These are phyloP conservation scores for Harpalus rufipes DNA, from an alignment of 2,888 invertebrate genomes.

Conservation along the genomic window DNA sequence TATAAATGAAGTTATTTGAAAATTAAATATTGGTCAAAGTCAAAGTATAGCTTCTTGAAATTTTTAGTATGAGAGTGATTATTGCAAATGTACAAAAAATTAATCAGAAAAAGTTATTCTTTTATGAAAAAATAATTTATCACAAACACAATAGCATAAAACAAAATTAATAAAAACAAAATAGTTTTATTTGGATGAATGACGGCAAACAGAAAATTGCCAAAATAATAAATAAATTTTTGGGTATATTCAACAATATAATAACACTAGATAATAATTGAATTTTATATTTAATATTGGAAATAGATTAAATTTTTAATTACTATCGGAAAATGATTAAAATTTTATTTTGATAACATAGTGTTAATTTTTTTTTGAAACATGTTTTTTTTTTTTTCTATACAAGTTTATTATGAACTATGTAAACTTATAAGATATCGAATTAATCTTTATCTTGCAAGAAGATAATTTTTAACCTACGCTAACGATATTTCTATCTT, in stretches of 20 bases:
- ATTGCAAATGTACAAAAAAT: too few species aligned
- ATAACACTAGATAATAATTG: neutral
- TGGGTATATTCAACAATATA: conserved; percentile 12
- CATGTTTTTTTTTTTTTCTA: too few species aligned
- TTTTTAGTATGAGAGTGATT: too few species aligned
- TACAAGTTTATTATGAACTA: too few species aligned
- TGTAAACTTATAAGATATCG: too few species aligned
- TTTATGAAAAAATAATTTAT: neutral
- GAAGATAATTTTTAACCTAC: neutral
- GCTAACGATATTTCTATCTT: neutral
- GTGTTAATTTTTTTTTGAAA: neutral
- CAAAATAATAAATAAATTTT: neutral
- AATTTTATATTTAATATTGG: neutral
- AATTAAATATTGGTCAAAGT: too few species aligned
- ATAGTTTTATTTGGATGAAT: neutral
- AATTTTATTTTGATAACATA: neutral
- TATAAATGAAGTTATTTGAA: too few species aligned
- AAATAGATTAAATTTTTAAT: neutral
- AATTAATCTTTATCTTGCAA: too few species aligned
- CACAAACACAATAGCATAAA: neutral
- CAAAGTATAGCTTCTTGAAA: too few species aligned
- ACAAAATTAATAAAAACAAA: conserved; percentile 1
- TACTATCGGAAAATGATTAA: neutral
- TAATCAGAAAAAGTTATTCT: too few species aligned
- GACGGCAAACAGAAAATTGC: neutral